Evolutionary conservation across 2,113 vertebrate genomes (phyloP), one percentile per base, ranked within the genome.

Genomic region (Noturus placidus): DNA sequence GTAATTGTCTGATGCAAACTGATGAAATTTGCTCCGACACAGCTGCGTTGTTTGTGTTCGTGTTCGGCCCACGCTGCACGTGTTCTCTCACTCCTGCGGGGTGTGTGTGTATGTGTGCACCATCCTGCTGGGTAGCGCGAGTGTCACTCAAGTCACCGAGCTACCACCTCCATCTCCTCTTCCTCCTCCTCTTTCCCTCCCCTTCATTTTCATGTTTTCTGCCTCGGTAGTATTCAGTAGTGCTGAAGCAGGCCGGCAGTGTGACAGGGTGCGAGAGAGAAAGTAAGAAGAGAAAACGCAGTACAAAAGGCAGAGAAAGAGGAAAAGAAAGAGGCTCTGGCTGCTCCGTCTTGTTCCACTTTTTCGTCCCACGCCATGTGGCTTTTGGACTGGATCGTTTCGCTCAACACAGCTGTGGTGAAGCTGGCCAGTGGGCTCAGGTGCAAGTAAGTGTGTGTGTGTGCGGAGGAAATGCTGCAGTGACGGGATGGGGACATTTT

Each of bases 351-450:
- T 82, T 42, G 89, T 67, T 61, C 25, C n/a, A 15, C 56, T 69
- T 54, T 91, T 38, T 52, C 82, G 8, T n/a, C 87, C n/a, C 72
- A 82, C 57, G 92, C 89, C 85, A 95, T 96, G 95, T 95, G 95
- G 95, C 93, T 96, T 65, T 92, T 95, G 92, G 95, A 95, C 89
- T 95, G 95, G 95, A 95, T 96, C 86, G 91, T 94, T 89, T 95
- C 95, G 30, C 92, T 96, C 86, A 95, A 95, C 89, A 92, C 91
- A 22, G 95, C 93, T 59, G 92, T 95, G 91, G 93, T 95, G 86
- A 95, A 95, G 91, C 92, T 96, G 15, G 95, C 95, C 92, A 94
- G 92, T 57, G 92, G 93, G 76, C 92, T 95, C 56, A 90, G 93
- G 57, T 95, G 93, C 93, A 94, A 93, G 95, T 95, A 93, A 94